Base-by-base conservation (phyloP, 2,797 vertebrate species). In the Pogonophryne albipinna region DNA sequence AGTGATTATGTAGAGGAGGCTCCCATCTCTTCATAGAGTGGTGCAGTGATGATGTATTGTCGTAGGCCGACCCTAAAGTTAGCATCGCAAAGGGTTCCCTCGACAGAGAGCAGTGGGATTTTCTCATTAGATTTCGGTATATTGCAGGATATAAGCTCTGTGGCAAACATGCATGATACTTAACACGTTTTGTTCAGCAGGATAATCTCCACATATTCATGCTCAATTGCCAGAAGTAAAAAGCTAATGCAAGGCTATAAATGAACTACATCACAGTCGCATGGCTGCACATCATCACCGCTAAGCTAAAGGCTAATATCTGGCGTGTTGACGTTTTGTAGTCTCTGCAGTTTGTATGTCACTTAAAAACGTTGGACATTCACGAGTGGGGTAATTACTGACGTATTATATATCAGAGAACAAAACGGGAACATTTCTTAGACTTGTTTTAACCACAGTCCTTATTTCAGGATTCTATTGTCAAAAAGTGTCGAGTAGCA, bases 1-100 rank as follows among this genome's bases (percentile, higher is more conserved):
- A 51, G 27, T 44, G 58, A 63, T 47, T 50, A 51, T 17, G 34
- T 31, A 55, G 58, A 63, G 58, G 71, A 83, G 55, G 74, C 64
- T 65, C 64, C 27, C 5, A n/a, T 67, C 49, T 41, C 34, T 53
- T 79, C 50, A 60, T 52, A 52, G 50, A 52, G 50, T 27, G 12
- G 20, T 27, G 23, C 20, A 53, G 20, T 19, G 51, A 23, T 52
- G 2, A 23, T 13, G 51, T 52, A 7, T 52, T 52, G 20, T 20
- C 13, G 19, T 20, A 20, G 50, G 12, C 50, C 19, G 11, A 23
- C 13, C 19, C 12, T 13, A 19, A 52, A 20, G 19, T 52, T 52
- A 52, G 34, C 34, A 38, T 38, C 7, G 2, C 34, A 38, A 38
- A 38, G 34, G 34, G 34, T 6, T 38, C 34, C 34, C 34, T 38